These are phyloP conservation scores for Charaxes varanes DNA, from an alignment of 1,140 invertebrate genomes.

Conservation along the genomic window DNA sequence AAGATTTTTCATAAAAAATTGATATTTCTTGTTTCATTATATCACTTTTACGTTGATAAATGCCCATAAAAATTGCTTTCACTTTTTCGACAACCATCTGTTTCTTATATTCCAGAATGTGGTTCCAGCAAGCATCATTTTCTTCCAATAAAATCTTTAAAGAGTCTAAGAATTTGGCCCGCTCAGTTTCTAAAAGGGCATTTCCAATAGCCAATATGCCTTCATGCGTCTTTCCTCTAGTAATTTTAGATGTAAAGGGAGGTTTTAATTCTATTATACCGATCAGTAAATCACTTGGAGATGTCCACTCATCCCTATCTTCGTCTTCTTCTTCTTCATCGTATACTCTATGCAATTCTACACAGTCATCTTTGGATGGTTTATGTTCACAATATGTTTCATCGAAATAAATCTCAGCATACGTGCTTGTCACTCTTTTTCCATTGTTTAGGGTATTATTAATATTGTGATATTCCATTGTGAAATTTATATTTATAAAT, in stretches of 20 bases:
- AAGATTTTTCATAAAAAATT: conserved; percentile 42
- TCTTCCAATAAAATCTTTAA: conserved; percentile 35
- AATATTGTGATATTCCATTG: conserved; percentile 37
- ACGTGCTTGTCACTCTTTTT: conserved; percentile 42
- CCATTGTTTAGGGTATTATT: conserved; percentile 26
- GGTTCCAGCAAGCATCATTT: conserved; percentile 50
- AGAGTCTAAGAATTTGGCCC: conserved; percentile 28
- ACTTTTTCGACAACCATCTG: conserved; percentile 34
- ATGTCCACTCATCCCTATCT: conserved; percentile 38
- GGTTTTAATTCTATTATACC: conserved; percentile 46
- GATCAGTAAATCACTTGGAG: conserved; percentile 58
- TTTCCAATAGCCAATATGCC: conserved; percentile 55
- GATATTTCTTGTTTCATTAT: conserved; percentile 45
- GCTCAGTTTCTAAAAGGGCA: conserved; percentile 36
- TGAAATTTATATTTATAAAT: too few species aligned
- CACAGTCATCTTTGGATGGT: conserved; percentile 2
- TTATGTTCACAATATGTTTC: conserved; percentile 11
- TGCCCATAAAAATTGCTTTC: conserved; percentile 35
- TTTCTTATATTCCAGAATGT: conserved; percentile 45
- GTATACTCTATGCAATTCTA: conserved; percentile 7
- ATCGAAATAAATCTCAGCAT: conserved; percentile 51
- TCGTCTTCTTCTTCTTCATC: conserved; percentile 8
- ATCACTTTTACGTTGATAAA: conserved; percentile 45
- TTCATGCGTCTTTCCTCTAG: conserved; percentile 54
- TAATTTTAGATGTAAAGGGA: conserved; percentile 64